Percentiles rank a stretch among this genome's conserved stretches.
Evolutionary conservation across 1,140 invertebrate species (phyloP).

Genomic region (Pantala flavescens): DNA sequence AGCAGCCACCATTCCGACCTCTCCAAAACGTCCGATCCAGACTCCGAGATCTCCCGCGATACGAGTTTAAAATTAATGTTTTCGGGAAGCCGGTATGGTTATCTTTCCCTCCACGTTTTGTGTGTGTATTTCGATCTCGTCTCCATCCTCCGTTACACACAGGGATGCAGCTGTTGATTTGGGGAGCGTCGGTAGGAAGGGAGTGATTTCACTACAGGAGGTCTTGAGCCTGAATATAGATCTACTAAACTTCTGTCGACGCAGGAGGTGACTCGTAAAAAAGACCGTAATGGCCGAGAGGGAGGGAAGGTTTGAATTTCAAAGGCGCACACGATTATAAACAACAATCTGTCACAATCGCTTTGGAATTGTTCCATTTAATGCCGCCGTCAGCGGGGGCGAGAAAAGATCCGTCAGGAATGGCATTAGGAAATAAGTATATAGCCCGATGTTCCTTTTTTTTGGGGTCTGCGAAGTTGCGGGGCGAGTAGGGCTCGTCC

Average conservation of each 20-base stretch:
- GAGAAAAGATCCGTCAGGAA: neutral
- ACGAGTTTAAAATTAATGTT: neutral
- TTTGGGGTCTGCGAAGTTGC: too few species aligned
- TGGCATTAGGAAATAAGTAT: neutral
- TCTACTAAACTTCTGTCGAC: slow-evolving; percentile 5
- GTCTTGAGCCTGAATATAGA: slow-evolving; percentile 1
- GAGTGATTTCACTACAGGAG: slow-evolving; percentile 1
- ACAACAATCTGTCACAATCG: slow-evolving; percentile 9
- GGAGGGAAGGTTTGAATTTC: slow-evolving; percentile 1
- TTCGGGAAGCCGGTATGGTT: neutral
- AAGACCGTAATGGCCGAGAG: neutral
- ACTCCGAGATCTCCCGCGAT: neutral
- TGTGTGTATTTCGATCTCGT: neutral
- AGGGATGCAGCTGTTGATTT: slow-evolving; percentile 3
- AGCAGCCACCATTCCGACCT: too few species aligned
- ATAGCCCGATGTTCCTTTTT: too few species aligned
- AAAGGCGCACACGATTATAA: neutral
- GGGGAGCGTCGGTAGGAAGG: neutral
- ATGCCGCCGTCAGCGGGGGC: neutral
- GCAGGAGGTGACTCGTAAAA: slow-evolving; percentile 6
- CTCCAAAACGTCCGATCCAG: neutral
- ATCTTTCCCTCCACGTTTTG: neutral
- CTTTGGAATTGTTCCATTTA: slow-evolving; percentile 10
- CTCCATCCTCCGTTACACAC: neutral
- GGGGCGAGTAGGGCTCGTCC: too few species aligned